These are phyloP conservation scores for Pseudococcus viburni DNA, from an alignment of 2,888 invertebrate species.

Conservation along the genomic window DNA sequence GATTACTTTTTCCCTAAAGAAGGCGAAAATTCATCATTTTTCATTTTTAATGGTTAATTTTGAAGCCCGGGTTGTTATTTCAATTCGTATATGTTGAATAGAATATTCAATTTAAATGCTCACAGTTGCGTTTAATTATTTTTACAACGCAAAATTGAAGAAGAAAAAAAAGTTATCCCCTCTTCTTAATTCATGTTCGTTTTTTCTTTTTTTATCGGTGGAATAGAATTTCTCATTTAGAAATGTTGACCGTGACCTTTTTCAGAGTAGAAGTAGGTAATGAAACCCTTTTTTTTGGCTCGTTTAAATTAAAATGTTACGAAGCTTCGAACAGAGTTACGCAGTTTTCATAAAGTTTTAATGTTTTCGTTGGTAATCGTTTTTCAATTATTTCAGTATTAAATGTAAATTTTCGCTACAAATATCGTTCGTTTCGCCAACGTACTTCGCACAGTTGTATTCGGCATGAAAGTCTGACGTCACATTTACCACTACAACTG, in stretches of 20 bases:
- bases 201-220: background rate
- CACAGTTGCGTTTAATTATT: background rate
- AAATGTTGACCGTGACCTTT: background rate
- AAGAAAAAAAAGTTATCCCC: background rate
- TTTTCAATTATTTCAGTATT: too few species aligned
- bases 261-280: background rate
- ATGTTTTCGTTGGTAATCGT: too few species aligned
- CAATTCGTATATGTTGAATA: too few species aligned
- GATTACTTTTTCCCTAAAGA: conserved; percentile 9
- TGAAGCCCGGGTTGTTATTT: background rate
- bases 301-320: background rate
- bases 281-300: too few species aligned
- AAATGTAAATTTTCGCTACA: too few species aligned
- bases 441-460: too few species aligned
- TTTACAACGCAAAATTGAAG: background rate
- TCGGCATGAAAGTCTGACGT: too few species aligned
- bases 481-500: too few species aligned
- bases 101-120: too few species aligned
- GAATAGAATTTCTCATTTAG: background rate
- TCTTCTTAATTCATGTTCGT: background rate
- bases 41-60: background rate
- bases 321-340: background rate
- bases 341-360: too few species aligned
- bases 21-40: background rate
- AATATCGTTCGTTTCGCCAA: too few species aligned